phyloP scores from a whole-genome alignment of 2,888 invertebrate genomes.

The Yponomeuta malinellus region DNA sequence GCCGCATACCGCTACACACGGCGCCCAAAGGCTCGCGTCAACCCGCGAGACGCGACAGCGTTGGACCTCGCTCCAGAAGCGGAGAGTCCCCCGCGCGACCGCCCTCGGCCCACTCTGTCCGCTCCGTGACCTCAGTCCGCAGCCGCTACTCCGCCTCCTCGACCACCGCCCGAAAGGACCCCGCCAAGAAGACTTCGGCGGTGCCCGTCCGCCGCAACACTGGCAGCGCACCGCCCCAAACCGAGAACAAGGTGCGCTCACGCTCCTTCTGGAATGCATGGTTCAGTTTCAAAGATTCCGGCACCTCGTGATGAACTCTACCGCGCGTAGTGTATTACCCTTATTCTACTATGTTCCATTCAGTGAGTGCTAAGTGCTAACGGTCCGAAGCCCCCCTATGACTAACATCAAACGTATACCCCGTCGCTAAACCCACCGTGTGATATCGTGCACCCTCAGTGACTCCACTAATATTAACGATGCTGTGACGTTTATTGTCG shows the following conservation, averaged over 20 bases:
- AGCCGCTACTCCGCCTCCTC: slow-evolving; percentile 30
- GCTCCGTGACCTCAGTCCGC: slow-evolving; percentile 26
- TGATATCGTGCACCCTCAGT: slow-evolving; percentile 47
- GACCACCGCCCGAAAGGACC: slow-evolving; percentile 32
- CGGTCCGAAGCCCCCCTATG: slow-evolving; percentile 7
- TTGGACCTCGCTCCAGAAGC: slow-evolving; percentile 54
- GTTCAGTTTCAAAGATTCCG: slow-evolving; percentile 46
- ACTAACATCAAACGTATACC: slow-evolving; percentile 6
- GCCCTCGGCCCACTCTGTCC: slow-evolving; percentile 41
- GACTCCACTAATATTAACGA: slow-evolving; percentile 29
- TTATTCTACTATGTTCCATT: not conserved
- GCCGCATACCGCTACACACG: slow-evolving; percentile 82
- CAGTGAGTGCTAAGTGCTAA: slow-evolving; percentile 11
- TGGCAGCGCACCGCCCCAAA: slow-evolving; percentile 47
- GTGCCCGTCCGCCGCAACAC: slow-evolving; percentile 44
- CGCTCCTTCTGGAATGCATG: slow-evolving; percentile 80
- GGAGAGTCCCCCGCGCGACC: slow-evolving; percentile 67
- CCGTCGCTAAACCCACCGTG: slow-evolving; percentile 37
- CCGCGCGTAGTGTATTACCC: not conserved
- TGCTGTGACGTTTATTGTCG: slow-evolving; percentile 27
- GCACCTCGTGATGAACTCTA: slow-evolving; percentile 20
- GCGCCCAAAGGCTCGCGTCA: slow-evolving; percentile 68
- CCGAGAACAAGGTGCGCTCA: slow-evolving; percentile 82
- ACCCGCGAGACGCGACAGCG: slow-evolving; percentile 70
- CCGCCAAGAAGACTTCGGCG: slow-evolving; percentile 46